These are phyloP conservation scores for Chaenodraco wilsoni DNA, from an alignment of 2,797 vertebrate species.

Conservation along the genomic window DNA sequence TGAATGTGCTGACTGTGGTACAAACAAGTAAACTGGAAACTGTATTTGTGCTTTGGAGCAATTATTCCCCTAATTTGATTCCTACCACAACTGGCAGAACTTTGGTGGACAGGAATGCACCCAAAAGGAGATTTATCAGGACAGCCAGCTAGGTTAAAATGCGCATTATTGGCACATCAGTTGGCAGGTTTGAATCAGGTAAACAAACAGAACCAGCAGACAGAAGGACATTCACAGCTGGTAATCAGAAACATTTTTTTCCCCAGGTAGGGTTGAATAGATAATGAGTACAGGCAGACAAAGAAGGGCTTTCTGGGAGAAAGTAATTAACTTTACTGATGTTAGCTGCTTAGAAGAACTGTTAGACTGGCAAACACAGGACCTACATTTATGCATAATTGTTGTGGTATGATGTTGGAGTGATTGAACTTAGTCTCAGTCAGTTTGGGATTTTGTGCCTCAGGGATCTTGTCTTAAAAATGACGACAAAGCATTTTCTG, in stretches of 20 bases:
- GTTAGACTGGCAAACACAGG: not conserved
- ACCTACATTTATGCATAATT: not conserved
- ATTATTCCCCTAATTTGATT: not conserved
- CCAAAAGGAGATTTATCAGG: conserved; percentile 5
- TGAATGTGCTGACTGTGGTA: conserved; percentile 3
- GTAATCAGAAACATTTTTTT: not conserved
- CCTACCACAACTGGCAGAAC: not conserved
- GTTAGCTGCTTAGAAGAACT: not conserved
- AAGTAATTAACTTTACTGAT: not conserved
- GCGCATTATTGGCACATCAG: not conserved
- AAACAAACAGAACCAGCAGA: conserved; percentile 6
- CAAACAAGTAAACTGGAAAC: conserved; percentile 7
- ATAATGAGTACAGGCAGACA: conserved; percentile 6
- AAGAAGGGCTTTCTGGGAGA: not conserved
- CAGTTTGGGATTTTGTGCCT: not conserved
- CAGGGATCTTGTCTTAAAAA: not conserved
- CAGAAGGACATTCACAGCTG: not conserved
- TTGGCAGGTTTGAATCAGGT: conserved; percentile 2
- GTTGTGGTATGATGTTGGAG: not conserved
- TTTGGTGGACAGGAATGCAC: not conserved
- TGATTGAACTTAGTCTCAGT: not conserved
- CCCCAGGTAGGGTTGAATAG: not conserved
- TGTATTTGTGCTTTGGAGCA: not conserved
- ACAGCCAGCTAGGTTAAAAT: not conserved
- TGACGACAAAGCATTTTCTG: not conserved